Percentiles rank a stretch among this genome's conserved stretches.
phyloP scores from a whole-genome alignment of 2,113 vertebrate genomes.

The Trinectes maculatus region DNA sequence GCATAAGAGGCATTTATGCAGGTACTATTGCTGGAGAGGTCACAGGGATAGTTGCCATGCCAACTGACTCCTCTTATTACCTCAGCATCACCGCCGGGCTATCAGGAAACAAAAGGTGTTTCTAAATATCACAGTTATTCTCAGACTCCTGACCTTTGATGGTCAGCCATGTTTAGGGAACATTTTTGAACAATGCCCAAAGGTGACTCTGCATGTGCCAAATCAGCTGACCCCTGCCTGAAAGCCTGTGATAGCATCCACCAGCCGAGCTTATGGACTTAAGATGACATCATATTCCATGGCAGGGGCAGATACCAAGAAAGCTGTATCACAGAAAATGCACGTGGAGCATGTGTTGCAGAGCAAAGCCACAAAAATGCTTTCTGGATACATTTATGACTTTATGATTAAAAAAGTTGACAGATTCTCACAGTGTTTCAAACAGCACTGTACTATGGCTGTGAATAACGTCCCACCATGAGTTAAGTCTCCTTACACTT shows the following conservation, averaged over 20 bases:
- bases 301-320: constrained; percentile 25
- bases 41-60: constrained; percentile 51
- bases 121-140: constrained; percentile 76
- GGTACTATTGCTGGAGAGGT: constrained; percentile 51
- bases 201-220: constrained; percentile 33
- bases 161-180: constrained; percentile 63
- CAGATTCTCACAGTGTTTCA: not conserved
- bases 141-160: constrained; percentile 70
- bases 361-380: no score
- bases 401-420: no score
- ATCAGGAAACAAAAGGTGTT: constrained; percentile 55
- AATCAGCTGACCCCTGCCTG: constrained; percentile 13
- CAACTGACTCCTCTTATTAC: constrained; percentile 58
- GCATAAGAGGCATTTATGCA: constrained; percentile 44
- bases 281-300: not conserved
- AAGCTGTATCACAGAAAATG: constrained; percentile 20
- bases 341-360: no score
- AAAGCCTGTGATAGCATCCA: constrained; percentile 24
- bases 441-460: not conserved
- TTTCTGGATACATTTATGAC: no score
- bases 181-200: constrained; percentile 69
- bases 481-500: constrained; percentile 41
- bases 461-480: constrained; percentile 30
- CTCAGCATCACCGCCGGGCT: constrained; percentile 45
- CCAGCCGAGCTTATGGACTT: not conserved